Base-by-base conservation (phyloP, 2,888 invertebrate species). In the Conchocele bisecta region DNA sequence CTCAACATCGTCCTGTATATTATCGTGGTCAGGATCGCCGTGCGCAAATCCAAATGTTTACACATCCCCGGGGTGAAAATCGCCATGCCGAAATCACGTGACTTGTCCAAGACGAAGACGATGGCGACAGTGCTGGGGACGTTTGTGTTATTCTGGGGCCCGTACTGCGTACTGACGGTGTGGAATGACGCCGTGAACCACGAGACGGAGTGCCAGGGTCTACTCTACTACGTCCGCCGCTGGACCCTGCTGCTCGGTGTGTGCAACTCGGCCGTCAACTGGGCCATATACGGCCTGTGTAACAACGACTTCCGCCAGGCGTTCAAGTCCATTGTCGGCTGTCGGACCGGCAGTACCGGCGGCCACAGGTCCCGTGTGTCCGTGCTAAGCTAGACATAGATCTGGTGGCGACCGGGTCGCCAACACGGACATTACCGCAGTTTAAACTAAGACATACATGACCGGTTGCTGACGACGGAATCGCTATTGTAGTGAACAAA, bases 201-300 rank as follows among this genome's bases (percentile, higher is more conserved):
- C 42, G 63, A 72, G 33, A 67, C 58, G 11, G 44, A 48, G n/a
- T 39, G 46, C n/a, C 46, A 53, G 6, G 46, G 60, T 35, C 59
- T 48, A 37, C n/a, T n/a, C n/a, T n/a, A n/a, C n/a, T n/a, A n/a
- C n/a, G 64, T 65, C 17, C 35, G 65, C 11, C 39, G 61, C 22
- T 66, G 56, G 33, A 39, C 61, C 2, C 50, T 71, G 3, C 60
- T 71, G 15, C 71, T 66, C 2, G 71, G 71, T 26, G 20, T 71
- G 11, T 26, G 60, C 9, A 71, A 71, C 28, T 66, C 71, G n/a
- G 54, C 50, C 4, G 20, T 66, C 35, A 71, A 71, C 53, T 71
- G 71, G 71, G 39, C 66, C 22, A 60, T 71, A 9, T 71, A 56
- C 22, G 71, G 71, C 9, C 66, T 53, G 22, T 53, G 60, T 37